Evolutionary conservation across 2,113 vertebrate genomes (phyloP).

Genomic region (Agapornis roseicollis): DNA sequence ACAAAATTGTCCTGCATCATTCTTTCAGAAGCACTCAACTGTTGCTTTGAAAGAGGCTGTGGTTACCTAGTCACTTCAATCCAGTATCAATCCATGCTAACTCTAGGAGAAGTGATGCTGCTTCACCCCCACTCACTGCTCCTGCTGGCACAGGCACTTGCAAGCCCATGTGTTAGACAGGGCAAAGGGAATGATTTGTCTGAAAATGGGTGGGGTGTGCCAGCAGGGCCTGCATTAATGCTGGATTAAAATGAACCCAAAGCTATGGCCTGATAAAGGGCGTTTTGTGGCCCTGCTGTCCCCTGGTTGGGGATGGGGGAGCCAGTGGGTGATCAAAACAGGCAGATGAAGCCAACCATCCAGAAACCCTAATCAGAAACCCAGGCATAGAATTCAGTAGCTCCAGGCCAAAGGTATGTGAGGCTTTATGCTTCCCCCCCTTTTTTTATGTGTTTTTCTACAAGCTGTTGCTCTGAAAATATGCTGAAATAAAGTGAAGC

Average conservation of each 20-base stretch:
- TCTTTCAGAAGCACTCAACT: neutral
- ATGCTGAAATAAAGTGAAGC: neutral
- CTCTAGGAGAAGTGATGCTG: neutral
- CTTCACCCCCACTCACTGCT: neutral
- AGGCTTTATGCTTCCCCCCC: neutral
- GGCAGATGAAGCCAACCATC: accelerated
- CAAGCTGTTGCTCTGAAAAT: neutral
- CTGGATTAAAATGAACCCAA: neutral
- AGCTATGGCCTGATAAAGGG: neutral
- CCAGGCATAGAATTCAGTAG: accelerated
- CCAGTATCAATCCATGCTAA: neutral
- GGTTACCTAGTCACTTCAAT: neutral
- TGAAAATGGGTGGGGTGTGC: neutral
- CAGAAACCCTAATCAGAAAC: neutral
- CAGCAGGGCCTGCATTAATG: neutral
- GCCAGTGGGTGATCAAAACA: accelerated
- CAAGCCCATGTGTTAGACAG: neutral
- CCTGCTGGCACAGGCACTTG: neutral
- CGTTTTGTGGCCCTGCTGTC: neutral
- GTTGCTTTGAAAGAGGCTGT: neutral
- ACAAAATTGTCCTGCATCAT: neutral
- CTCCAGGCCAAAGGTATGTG: neutral
- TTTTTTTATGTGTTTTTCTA: neutral
- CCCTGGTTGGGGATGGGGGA: neutral
- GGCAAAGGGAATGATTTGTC: neutral